Base-by-base conservation (phyloP, 1,140 invertebrate genomes). In the Pogonus chalceus region DNA sequence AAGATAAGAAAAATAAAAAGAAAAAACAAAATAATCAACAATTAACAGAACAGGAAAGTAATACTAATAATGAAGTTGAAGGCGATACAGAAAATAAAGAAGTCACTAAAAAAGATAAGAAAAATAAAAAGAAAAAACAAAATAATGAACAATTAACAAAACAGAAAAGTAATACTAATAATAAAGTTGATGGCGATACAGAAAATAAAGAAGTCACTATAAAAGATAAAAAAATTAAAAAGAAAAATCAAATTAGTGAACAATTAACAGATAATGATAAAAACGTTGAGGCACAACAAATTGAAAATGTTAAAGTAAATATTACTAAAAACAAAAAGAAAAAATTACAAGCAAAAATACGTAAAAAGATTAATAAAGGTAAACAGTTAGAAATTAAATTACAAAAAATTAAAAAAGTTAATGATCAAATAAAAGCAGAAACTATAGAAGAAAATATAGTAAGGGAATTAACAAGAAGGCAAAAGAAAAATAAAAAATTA, bases 351-450 rank as follows among this genome's bases (percentile, higher is more conserved):
- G 16, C 50, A 58, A 46, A 21, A 70, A 60, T 24, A 66, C 62
- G 58, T 69, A 72, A 55, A 69, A 67, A 58, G 64, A 65, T 51
- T 68, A 65, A 58, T 67, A 69, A 54, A 65, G 66, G 59, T 63
- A n/a, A 54, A 65, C 67, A 56, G 37, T 57, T 35, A 57, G 56
- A 60, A 7, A 55, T n/a, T 56, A 59, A 31, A 62, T 58, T 56
- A 54, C 43, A 48, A 56, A 56, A 37, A 26, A 57, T 23, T 51
- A 57, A 56, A 54, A 47, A 37, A 26, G 48, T 58, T 55, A 54
- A 54, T 31, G 21, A 31, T 22, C 24, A 39, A 54, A 35, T 24
- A 54, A 31, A 56, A 39, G 14, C 20, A 31, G 24, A 53, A 53
- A 51, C 52, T 56, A 22, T 10, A 35, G 23, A 43, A 43, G 21